Conservation (phyloP, 2,888 invertebrate genomes). For the Stomorhina lunata region DNA sequence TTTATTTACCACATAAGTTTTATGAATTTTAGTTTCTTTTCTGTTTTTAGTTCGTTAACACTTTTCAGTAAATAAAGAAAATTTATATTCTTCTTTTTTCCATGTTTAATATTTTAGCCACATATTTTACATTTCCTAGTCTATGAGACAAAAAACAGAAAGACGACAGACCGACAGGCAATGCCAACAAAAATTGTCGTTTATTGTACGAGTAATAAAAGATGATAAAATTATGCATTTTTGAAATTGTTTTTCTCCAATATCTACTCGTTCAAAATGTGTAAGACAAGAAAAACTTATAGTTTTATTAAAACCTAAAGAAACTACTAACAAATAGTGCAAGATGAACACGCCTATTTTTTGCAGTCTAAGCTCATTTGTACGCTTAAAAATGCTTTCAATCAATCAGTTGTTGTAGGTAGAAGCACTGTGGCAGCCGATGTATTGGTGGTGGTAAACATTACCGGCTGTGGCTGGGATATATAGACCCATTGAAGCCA, state of each 20-base stretch:
- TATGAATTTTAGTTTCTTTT: background rate
- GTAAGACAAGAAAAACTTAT: background rate
- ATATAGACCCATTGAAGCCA: conserved; percentile 49
- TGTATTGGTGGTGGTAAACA: background rate
- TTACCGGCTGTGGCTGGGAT: background rate
- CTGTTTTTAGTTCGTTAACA: conserved; percentile 32
- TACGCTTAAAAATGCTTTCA: conserved; percentile 33
- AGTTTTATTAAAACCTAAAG: background rate
- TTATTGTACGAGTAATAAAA: conserved; percentile 8
- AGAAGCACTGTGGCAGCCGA: background rate
- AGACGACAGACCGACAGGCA: conserved; percentile 11
- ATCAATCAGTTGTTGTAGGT: conserved; percentile 8
- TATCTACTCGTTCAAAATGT: background rate
- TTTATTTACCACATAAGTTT: too few relatives aligned
- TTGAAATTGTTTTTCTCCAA: conserved; percentile 33
- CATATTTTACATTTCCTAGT: conserved; percentile 26
- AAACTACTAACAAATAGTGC: conserved; percentile 6
- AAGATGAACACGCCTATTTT: background rate
- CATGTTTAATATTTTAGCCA: background rate
- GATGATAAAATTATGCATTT: conserved; percentile 21
- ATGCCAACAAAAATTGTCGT: background rate
- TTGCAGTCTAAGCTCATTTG: background rate
- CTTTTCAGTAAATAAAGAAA: background rate
- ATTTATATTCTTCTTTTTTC: background rate
- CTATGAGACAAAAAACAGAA: background rate